Evolutionary conservation across 2,888 invertebrate species (phyloP), one percentile per base, ranked within the genome.

Genomic region (Petrolisthes manimaculis): DNA sequence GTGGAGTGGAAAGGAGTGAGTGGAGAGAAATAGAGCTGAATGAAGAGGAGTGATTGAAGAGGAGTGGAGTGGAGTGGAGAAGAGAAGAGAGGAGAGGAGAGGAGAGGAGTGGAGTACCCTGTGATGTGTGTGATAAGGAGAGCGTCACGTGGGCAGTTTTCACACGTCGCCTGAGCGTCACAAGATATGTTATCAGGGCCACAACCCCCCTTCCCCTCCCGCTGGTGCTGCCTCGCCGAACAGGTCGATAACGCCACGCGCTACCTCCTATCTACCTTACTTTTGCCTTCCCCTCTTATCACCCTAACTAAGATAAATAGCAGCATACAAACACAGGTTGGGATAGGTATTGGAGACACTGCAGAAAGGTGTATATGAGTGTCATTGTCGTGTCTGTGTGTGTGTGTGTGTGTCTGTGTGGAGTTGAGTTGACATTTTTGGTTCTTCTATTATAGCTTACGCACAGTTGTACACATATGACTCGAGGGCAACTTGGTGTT

Each of bases 91-190:
- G 24, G 67, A 37, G 61, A 9, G 56, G 67, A 4, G 51, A 54
- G 18, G 54, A 14, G 74, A 37, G 37, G 37, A 37, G 37, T 37
- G 79, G 79, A 37, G 69, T 69, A 79, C 55, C 79, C 54, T 37
- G n/a, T 69, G 79, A 79, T 79, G 79, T 18, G 67, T 24, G 69
- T 21, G 85, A 85, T 85, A 85, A 69, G 75, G 37, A 54, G 85
- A n/a, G 67, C 79, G 85, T 85, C 85, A 85, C 79, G 85, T 85
- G 85, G 85, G 67, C 85, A 85, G 85, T 85, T 85, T 85, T 85
- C 85, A 85, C 79, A 85, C 84, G 84, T 84, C 84, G 84, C 61
- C 75, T 51, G 78, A 84, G 75, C 85, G 85, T 85, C 85, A 85
- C 85, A 78, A 78, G 85, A 85, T 85, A 85, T 69, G 85, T 85